Base-by-base conservation (phyloP, 2,113 vertebrate genomes). In the Alosa alosa region DNA sequence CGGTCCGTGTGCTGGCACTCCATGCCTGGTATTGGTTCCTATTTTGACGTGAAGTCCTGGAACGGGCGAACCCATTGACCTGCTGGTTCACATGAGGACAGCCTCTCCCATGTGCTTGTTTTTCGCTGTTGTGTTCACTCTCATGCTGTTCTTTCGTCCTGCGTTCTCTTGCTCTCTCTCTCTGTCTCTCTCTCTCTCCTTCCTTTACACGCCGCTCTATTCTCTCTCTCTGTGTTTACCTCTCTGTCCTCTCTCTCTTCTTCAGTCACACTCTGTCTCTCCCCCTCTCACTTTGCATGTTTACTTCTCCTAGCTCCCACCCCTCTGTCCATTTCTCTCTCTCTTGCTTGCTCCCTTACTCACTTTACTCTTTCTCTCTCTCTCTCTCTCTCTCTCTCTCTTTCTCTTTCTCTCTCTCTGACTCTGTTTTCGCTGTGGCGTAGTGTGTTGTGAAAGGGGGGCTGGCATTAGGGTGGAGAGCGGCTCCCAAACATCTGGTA, bases 1-100 rank as follows among this genome's bases (percentile, higher is more conserved):
- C 47, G 44, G 72, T 81, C 8, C 41, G 64, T 83, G 83, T 83
- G 64, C 31, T 89, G 83, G 50, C 84, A 55, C 82, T 82, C 85
- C 83, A 85, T 81, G 84, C 86, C 83, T 88, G 90, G 91, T 91
- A 90, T 92, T 87, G 84, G 49, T 90, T 88, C 81, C 89, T 94
- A 93, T 95, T 94, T 93, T 94, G 92, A 94, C 92, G 92, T 92
- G 90, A 92, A 90, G 91, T 88, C 82, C 89, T 89, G 90, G 92
- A 93, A 94, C 90, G 91, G 90, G 90, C 88, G 90, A 90, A 95
- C 94, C 93, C 93, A 82, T 85, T 95, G 93, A 94, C 93, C 94
- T 90, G 64, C 90, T 88, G 88, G 91, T 92, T 90, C 92, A 91
- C 89, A 88, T 55, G 83, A 91, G 91, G 91, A 86, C 83, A 88